Conservation (phyloP, 2,888 invertebrate genomes). For the Herminia tarsipennalis region DNA sequence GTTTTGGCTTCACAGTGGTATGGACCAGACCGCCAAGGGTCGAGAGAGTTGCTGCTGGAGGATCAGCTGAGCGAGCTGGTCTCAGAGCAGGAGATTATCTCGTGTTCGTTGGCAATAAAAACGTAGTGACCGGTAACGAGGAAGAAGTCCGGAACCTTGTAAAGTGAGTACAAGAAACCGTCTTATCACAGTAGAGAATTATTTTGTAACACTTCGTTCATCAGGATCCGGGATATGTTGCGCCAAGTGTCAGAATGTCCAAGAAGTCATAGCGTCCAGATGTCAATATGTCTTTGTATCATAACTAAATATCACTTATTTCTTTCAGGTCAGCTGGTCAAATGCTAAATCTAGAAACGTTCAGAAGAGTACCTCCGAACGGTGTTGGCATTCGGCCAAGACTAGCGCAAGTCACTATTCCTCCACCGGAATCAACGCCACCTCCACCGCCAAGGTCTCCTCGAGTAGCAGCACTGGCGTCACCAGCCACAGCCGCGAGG, state of each 20-base stretch:
- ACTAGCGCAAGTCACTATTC: slow-evolving; percentile 63
- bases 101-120: slow-evolving; percentile 94
- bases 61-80: slow-evolving; percentile 94
- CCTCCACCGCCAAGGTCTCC: slow-evolving; percentile 77
- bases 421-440: slow-evolving; percentile 72
- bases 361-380: slow-evolving; percentile 85
- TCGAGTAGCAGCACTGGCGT: slow-evolving; percentile 63
- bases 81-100: slow-evolving; percentile 94
- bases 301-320: background rate
- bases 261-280: no score
- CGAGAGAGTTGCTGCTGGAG: slow-evolving; percentile 92
- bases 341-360: slow-evolving; percentile 89
- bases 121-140: slow-evolving; percentile 93
- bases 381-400: slow-evolving; percentile 64
- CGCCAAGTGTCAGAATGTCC: no score
- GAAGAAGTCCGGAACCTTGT: slow-evolving; percentile 88
- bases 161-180: slow-evolving; percentile 88
- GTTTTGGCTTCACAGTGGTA: slow-evolving; percentile 94
- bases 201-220: no score
- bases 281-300: no score
- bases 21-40: slow-evolving; percentile 96
- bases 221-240: no score
- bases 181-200: no score
- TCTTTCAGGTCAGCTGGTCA: slow-evolving; percentile 89
- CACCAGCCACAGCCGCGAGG: slow-evolving; percentile 77